Evolutionary conservation across 2,797 vertebrate genomes (phyloP), one percentile per base, ranked within the genome.

Genomic region (Scolopax bukidnonensis): DNA sequence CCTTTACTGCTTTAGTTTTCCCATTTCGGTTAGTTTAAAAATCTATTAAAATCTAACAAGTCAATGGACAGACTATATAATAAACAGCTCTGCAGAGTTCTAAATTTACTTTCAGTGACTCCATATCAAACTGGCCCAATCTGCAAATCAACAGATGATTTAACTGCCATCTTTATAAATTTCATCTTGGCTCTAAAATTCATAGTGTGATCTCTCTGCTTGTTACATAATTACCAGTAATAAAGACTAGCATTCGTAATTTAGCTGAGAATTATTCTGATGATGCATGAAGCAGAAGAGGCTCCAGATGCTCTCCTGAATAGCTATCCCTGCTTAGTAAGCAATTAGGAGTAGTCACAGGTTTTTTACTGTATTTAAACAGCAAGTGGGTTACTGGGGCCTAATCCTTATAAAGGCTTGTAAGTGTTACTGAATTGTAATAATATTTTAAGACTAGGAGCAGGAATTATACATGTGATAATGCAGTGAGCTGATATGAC

Each of bases 231-330:
- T 94, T 92, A 64, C 78, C 70, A 90, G 89, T 73, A 94, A 95
- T 92, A 84, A 92, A 90, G 75, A 64, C 60, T 30, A 84, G 83
- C 78, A 84, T 87, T 94, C 89, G 87, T 65, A 87, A 89, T 84
- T 36, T 87, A 90, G 92, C 92, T 73, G 82, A 94, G 86, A 80
- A 94, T 90, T 87, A 77, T 84, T 95, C 32, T 68, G 92, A 92
- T 94, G 94, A 90, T 95, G 92, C 79, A 87, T n/a, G 41, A 77
- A 87, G 86, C 89, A 94, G 82, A 90, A 94, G 94, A 95, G 89
- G 92, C 92, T 95, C 89, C 92, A 95, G 94, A 94, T 95, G 94
- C 94, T 95, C 86, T 68, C 86, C 43, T 94, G 92, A 95, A 92
- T 71, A 87, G 79, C 92, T 84, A 13, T 68, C 7, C 2, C 67